Evolutionary conservation across 2,888 invertebrate genomes (phyloP), one percentile per base, ranked within the genome.

Genomic region (Drosophila fungiperda): DNA sequence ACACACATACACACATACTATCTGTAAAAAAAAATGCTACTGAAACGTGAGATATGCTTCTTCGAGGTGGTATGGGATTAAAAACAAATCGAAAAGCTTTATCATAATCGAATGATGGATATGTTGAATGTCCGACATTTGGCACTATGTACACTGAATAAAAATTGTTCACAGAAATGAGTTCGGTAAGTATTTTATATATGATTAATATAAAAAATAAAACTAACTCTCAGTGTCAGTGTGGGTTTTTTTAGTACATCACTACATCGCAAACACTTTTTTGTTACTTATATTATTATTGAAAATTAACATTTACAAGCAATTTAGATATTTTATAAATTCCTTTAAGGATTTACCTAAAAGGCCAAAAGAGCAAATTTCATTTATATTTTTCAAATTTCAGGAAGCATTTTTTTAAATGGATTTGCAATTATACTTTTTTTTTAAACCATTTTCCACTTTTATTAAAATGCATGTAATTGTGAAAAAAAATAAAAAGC

Each of bases 41-140:
- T 11, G 20, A 35, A 40, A 54, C 32, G 20, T 33, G 29, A 57
- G 29, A 32, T 15, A 54, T 63, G 17, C 3, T 57, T 38, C 12
- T 38, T 32, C 38, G n/a, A 29, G 38, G 12, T 49, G 38, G 52
- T 23, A 36, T 32, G 50, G 60, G 15, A 36, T 33, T 32, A 48
- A 32, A 36, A 9, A 23, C 32, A 12, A 20, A 48, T 20, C 32
- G 3, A 48, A 48, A 12, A 35, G 17, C 20, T 26, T n/a, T 15
- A 33, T 32, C 17, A 23, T 23, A 60, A 50, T 8, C 4, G n/a
- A 55, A 26, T 68, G 67, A 67, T 68, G 12, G 36, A 68, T 48
- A 4, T 3, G 66, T n/a, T 32, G 36, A 32, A 42, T 36, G 42
- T n/a, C 20, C 11, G 5, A 26, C 42, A 29, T 32, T 42, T 38